phyloP scores from a whole-genome alignment of 2,888 invertebrate species.

The Trachelus tabidus region DNA sequence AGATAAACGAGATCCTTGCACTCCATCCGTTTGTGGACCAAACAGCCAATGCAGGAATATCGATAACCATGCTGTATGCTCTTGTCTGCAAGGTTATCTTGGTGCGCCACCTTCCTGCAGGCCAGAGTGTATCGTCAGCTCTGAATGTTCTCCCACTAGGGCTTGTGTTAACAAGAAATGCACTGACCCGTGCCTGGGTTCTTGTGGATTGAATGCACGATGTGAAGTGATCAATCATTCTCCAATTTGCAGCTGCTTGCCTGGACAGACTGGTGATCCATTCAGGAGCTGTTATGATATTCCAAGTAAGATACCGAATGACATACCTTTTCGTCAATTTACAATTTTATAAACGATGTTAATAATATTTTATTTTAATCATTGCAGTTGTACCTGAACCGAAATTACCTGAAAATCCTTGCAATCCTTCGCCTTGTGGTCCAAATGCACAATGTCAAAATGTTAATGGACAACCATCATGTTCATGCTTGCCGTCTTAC shows the following conservation, averaged over 20 bases:
- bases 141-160: slow-evolving; percentile 67
- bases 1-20: slow-evolving; percentile 57
- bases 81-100: slow-evolving; percentile 65
- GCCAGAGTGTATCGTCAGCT: slow-evolving; percentile 65
- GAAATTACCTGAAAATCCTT: slow-evolving; percentile 70
- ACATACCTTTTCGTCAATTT: not conserved
- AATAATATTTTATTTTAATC: not conserved
- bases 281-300: slow-evolving; percentile 79
- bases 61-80: slow-evolving; percentile 65
- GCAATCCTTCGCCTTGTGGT: slow-evolving; percentile 84
- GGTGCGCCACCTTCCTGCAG: slow-evolving; percentile 67
- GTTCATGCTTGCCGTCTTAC: slow-evolving; percentile 82
- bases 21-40: slow-evolving; percentile 64
- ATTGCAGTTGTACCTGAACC: slow-evolving; percentile 57
- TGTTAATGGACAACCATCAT: slow-evolving; percentile 76
- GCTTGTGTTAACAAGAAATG: slow-evolving; percentile 81
- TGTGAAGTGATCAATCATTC: slow-evolving; percentile 70
- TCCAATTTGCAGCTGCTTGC: slow-evolving; percentile 67
- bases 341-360: not conserved
- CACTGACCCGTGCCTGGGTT: slow-evolving; percentile 71
- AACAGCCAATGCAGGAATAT: slow-evolving; percentile 64
- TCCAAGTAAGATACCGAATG: slow-evolving; percentile 44
- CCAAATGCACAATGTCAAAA: slow-evolving; percentile 81
- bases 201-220: slow-evolving; percentile 68
- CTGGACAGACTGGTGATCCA: slow-evolving; percentile 76